Conservation (phyloP, 2,113 vertebrate species). For the Petroica traversi region DNA sequence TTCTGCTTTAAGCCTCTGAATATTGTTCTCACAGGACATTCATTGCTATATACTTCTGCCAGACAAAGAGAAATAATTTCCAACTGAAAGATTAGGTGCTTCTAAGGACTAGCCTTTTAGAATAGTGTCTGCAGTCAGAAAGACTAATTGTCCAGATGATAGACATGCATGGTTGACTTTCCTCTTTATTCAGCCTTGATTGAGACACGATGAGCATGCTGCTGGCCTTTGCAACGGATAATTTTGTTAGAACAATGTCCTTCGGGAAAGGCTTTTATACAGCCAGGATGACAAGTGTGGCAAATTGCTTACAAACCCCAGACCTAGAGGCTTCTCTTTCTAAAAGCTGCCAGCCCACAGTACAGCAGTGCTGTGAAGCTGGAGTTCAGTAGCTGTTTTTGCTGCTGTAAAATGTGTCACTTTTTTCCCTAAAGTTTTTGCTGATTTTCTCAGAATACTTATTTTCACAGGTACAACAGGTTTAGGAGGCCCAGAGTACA, state of each 20-base stretch:
- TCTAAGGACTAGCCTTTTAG: slow-evolving; percentile 29
- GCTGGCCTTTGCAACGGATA: slow-evolving; percentile 50
- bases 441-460: not conserved
- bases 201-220: slow-evolving; percentile 48
- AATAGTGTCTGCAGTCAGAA: slow-evolving; percentile 30
- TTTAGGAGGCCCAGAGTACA: not conserved
- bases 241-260: slow-evolving; percentile 64
- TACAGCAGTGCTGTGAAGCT: not conserved
- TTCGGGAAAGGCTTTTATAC: slow-evolving; percentile 58
- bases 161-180: slow-evolving; percentile 53
- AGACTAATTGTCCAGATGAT: slow-evolving; percentile 57
- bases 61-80: slow-evolving; percentile 51
- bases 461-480: not conserved
- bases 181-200: slow-evolving; percentile 49
- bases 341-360: not conserved
- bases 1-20: not conserved
- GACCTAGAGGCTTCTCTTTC: slow-evolving; percentile 1
- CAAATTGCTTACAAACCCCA: slow-evolving; percentile 49
- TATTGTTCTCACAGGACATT: not conserved
- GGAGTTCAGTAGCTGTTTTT: not conserved
- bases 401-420: not conserved
- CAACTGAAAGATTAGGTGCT: slow-evolving; percentile 47
- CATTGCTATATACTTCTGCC: slow-evolving; percentile 12
- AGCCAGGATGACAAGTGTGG: slow-evolving; percentile 56
- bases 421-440: not conserved